A percentile compares a stretch with the other conserved stretches of the same genome.
Conservation (phyloP, 2,113 vertebrate genomes). For the Castor canadensis region DNA sequence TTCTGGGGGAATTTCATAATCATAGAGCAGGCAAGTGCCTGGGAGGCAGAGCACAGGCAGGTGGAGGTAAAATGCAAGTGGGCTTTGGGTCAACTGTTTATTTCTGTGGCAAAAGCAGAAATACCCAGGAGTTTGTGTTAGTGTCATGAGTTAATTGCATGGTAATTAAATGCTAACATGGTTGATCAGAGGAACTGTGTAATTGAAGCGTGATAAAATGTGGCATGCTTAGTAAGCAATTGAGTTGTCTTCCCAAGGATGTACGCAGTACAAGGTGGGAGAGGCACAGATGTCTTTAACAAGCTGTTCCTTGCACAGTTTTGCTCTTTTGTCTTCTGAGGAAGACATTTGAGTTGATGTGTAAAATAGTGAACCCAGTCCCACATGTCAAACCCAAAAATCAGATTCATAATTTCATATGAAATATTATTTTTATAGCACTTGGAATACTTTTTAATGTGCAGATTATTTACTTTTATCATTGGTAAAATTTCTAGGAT, state of each 20-base stretch:
- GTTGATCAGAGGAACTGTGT: slow-evolving; percentile 70
- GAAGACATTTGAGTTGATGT: neutral
- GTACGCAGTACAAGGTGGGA: neutral
- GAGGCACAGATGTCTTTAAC: slow-evolving; percentile 37
- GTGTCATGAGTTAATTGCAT: slow-evolving; percentile 60
- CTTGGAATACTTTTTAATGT: neutral
- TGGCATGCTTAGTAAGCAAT: slow-evolving; percentile 71
- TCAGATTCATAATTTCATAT: neutral
- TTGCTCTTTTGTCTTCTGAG: slow-evolving; percentile 31
- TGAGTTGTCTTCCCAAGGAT: slow-evolving; percentile 70
- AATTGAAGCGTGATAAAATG: slow-evolving; percentile 72
- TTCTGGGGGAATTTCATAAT: neutral
- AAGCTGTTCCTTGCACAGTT: neutral
- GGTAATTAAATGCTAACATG: slow-evolving; percentile 66
- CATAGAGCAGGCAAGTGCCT: neutral
- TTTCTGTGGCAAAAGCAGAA: slow-evolving; percentile 23
- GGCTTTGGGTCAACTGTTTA: slow-evolving; percentile 2
- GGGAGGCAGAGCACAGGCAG: neutral
- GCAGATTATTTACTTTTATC: neutral
- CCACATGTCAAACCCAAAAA: neutral
- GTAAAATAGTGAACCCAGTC: neutral
- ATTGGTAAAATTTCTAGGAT: neutral
- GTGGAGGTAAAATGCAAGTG: neutral
- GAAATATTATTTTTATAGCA: neutral
- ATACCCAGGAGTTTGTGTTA: slow-evolving; percentile 48